Evolutionary conservation across 1,140 invertebrate genomes (phyloP), one percentile per base, ranked within the genome.

Genomic region (Apis cerana): DNA sequence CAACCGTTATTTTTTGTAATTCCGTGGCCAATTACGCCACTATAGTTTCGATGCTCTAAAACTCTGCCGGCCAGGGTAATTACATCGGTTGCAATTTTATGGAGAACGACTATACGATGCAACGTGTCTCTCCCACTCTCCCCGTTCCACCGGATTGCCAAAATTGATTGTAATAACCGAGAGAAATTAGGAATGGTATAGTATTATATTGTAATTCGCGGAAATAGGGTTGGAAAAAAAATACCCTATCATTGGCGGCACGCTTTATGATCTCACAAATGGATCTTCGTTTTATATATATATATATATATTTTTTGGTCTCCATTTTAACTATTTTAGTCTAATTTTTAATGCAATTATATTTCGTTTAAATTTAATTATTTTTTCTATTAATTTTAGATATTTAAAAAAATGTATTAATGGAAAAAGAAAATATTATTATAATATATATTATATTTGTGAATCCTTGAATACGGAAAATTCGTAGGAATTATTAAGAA

Each of bases 1-100:
- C 56, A 71, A 81, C 78, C 70, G 71, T 83, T 82, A 88, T 89
- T 92, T 91, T 91, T 90, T 85, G 86, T 88, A 89, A 92, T 91
- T 91, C 85, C 59, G 61, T 52, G 50, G 58, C 71, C 83, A 90
- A 90, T 90, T 90, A 90, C 67, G 65, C 62, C 59, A 50, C 75
- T 71, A 59, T 69, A 21, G 52, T 64, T 84, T 79, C 69, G 75
- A 72, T 61, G 65, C 80, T 78, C 64, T 64, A 64, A 85, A 85
- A 69, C 75, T 70, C 43, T 48, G 59, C 19, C 67, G 62, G 27
- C 15, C 67, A 54, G 33, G 75, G 58, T 82, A 81, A 84, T 86
- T 83, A 67, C 59, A 68, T 59, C 74, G 71, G 68, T 80, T 84
- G 80, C 75, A 80, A 27, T 80, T 86, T 84, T 80, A 71, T 75